Conservation (phyloP, 2,797 vertebrate genomes). For the Protonibea diacanthus region DNA sequence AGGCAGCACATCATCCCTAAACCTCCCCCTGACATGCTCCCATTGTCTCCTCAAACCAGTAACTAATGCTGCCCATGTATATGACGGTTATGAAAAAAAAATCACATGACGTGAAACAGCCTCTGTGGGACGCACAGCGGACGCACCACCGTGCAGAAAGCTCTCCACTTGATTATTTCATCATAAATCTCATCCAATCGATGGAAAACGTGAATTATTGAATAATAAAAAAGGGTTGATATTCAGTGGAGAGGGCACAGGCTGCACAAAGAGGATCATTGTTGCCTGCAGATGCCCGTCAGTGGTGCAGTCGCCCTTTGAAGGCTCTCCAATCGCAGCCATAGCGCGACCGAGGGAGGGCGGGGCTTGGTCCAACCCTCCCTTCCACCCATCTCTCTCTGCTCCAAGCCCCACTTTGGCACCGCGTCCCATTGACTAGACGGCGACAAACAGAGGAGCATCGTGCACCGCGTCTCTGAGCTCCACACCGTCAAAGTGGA, state of each 20-base stretch:
- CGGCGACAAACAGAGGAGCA: constrained; percentile 45
- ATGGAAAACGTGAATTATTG: constrained; percentile 29
- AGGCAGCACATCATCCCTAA: neutral
- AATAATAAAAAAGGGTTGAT: constrained; percentile 22
- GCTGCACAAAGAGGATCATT: constrained; percentile 82
- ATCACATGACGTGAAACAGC: constrained; percentile 35
- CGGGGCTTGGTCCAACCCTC: constrained; percentile 63
- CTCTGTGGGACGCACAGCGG: constrained; percentile 19
- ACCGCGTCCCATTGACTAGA: constrained; percentile 66
- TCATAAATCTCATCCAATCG: constrained; percentile 20
- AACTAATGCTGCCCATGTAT: constrained; percentile 38
- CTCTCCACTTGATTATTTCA: neutral
- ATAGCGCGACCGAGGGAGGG: constrained; percentile 71
- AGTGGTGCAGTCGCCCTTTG: constrained; percentile 75
- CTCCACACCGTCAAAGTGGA: neutral
- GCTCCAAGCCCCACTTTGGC: constrained; percentile 47
- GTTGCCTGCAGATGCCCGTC: constrained; percentile 78
- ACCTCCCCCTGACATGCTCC: constrained; percentile 4
- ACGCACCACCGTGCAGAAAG: neutral
- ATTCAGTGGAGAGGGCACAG: constrained; percentile 53
- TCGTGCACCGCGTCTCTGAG: neutral
- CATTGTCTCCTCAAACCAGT: constrained; percentile 64
- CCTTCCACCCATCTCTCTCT: constrained; percentile 12
- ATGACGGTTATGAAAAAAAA: constrained; percentile 25
- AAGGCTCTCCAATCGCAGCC: constrained; percentile 78